A percentile compares a stretch with the other conserved stretches of the same genome.
Conservation (phyloP, 2,113 vertebrate genomes). For the Peromyscus californicus region DNA sequence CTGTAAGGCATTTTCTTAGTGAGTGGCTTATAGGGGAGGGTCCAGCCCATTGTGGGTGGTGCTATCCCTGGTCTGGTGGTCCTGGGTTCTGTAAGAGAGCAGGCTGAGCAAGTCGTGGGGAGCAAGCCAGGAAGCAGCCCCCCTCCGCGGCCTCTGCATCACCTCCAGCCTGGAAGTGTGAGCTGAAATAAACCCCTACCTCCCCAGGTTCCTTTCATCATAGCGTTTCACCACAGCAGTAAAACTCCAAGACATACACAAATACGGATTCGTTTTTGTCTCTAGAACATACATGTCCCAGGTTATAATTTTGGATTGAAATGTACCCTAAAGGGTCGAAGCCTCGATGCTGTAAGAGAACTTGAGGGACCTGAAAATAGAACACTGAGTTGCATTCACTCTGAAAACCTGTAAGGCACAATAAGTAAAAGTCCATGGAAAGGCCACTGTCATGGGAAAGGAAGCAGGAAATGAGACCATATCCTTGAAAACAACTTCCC, state of each 20-base stretch:
- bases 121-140: too few relatives aligned
- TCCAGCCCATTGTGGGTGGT: too few relatives aligned
- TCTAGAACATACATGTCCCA: background rate
- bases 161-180: background rate
- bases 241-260: background rate
- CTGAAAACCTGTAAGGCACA: background rate
- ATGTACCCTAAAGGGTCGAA: background rate
- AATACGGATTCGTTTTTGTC: background rate
- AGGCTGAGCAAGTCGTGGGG: too few relatives aligned
- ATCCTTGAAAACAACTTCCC: conserved; percentile 16
- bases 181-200: background rate
- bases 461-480: background rate
- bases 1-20: background rate
- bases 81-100: too few relatives aligned
- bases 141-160: background rate
- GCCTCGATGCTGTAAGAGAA: background rate
- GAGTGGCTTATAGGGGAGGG: too few relatives aligned
- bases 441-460: background rate
- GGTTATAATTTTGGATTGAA: background rate
- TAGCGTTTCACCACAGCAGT: background rate
- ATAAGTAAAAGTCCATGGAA: background rate
- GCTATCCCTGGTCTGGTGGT: too few relatives aligned
- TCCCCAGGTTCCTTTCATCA: background rate
- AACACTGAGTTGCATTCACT: background rate
- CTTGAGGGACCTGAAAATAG: background rate